Evolutionary conservation across 2,113 vertebrate species (phyloP).

Genomic region (Ondatra zibethicus): DNA sequence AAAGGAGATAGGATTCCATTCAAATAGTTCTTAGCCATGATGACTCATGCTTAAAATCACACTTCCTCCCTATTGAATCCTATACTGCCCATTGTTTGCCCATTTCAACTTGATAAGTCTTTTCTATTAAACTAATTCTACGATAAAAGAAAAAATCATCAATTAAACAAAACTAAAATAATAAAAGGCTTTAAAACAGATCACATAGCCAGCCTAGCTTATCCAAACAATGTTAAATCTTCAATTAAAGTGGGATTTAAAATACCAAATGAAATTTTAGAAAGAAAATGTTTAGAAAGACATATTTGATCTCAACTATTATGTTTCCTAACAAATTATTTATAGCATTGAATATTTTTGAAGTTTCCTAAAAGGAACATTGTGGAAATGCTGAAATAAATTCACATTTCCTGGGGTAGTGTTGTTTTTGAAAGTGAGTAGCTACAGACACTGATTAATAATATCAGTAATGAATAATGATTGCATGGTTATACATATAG

Average conservation of each 20-base stretch:
- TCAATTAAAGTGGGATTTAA: not conserved
- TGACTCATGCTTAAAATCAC: not conserved
- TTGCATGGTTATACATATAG: not conserved
- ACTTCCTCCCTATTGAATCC: not conserved
- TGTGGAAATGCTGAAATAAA: not conserved
- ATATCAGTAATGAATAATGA: not conserved
- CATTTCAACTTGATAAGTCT: not conserved
- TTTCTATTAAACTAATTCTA: not conserved
- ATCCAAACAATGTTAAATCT: constrained; percentile 10
- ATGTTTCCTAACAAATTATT: not conserved
- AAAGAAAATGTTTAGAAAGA: not conserved
- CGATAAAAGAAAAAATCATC: not conserved
- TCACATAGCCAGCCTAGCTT: not conserved
- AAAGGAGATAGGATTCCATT: not conserved
- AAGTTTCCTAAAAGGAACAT: not conserved
- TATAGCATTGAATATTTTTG: not conserved
- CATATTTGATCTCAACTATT: not conserved
- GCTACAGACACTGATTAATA: not conserved
- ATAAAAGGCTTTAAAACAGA: not conserved
- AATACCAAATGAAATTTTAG: not conserved
- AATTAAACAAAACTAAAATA: not conserved
- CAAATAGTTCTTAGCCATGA: not conserved
- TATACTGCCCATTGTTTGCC: not conserved
- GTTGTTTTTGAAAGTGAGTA: not conserved
- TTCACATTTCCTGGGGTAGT: not conserved